A percentile compares a stretch with the other conserved stretches of the same genome.
These are phyloP conservation scores for Murina feae DNA, from an alignment of 2,113 vertebrate species.

Conservation along the genomic window DNA sequence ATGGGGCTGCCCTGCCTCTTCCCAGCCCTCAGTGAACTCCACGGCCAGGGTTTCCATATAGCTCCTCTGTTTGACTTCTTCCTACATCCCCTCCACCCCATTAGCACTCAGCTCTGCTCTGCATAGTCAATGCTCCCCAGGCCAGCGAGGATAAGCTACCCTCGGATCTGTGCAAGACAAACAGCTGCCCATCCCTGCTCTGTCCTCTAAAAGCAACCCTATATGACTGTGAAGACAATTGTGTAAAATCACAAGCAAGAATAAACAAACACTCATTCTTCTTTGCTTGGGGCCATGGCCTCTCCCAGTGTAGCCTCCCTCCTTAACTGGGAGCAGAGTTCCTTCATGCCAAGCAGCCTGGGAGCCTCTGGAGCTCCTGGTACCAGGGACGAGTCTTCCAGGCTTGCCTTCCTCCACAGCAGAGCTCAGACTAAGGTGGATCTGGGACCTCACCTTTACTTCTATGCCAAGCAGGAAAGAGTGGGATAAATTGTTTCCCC, in stretches of 20 bases:
- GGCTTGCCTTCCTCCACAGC: neutral
- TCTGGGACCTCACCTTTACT: conserved; percentile 35
- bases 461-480: neutral
- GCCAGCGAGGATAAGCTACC: accelerated
- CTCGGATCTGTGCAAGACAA: neutral
- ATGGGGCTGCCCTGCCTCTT: neutral
- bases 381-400: neutral
- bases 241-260: neutral
- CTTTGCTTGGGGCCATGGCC: neutral
- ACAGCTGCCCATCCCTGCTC: neutral
- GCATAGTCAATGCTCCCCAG: neutral
- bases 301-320: neutral
- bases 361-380: neutral
- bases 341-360: neutral
- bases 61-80: too few relatives aligned
- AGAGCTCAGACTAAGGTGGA: neutral
- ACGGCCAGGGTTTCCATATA: neutral
- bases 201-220: neutral
- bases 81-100: neutral
- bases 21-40: neutral
- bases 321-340: neutral
- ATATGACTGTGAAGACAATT: neutral
- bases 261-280: neutral
- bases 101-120: neutral
- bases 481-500: neutral